Percentiles rank a stretch among this genome's conserved stretches.
phyloP scores from a whole-genome alignment of 2,888 invertebrate species.

The Pteria penguin region DNA sequence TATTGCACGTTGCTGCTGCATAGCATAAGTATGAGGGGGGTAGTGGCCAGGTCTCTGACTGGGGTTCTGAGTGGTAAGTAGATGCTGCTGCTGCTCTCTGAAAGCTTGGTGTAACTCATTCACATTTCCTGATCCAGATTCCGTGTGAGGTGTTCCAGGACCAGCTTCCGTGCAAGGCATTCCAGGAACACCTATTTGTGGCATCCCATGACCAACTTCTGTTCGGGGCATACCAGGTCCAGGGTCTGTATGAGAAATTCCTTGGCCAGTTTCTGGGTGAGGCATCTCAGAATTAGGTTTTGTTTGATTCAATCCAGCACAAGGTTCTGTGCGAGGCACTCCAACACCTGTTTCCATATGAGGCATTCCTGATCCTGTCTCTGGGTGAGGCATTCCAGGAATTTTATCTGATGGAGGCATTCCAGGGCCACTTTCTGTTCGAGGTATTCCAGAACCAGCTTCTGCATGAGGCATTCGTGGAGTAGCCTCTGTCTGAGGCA shows the following conservation, averaged over 20 bases:
- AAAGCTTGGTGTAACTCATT: neutral
- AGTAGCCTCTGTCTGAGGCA: slow-evolving; percentile 30
- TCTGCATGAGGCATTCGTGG: slow-evolving; percentile 9
- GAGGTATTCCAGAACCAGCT: slow-evolving; percentile 4
- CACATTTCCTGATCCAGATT: neutral
- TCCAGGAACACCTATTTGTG: too few relatives aligned
- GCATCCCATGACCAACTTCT: too few relatives aligned
- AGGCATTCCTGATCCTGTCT: neutral
- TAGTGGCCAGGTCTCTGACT: neutral
- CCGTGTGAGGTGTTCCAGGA: neutral
- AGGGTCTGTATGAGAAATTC: too few relatives aligned
- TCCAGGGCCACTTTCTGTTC: slow-evolving; percentile 16
- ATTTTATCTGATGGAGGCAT: slow-evolving; percentile 16
- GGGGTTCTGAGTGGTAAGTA: neutral
- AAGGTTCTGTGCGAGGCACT: neutral
- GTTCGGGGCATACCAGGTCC: slow-evolving; percentile 3
- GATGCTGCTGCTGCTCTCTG: neutral
- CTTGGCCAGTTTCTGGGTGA: neutral
- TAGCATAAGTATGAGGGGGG: neutral
- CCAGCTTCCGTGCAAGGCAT: too few relatives aligned
- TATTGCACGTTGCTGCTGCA: neutral
- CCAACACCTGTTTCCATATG: neutral
- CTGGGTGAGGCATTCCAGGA: too few relatives aligned
- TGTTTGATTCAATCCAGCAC: neutral
- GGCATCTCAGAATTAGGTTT: neutral